Percentiles rank a stretch among this genome's conserved stretches.
phyloP scores from a whole-genome alignment of 2,888 invertebrate species.

The Marasmarcha lunaedactyla region DNA sequence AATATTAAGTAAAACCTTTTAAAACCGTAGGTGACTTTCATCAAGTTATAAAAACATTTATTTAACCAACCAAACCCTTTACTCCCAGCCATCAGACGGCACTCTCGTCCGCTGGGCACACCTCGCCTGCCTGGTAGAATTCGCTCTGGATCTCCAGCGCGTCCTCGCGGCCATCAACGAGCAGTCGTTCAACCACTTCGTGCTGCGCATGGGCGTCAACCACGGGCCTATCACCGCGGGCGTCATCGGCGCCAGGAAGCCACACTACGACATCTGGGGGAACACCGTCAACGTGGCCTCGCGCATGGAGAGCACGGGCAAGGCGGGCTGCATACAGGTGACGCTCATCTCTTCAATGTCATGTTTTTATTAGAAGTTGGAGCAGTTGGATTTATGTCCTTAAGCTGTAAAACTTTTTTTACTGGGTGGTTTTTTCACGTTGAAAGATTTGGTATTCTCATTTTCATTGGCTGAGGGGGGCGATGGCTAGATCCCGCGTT shows the following conservation, averaged over 20 bases:
- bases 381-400: too few species aligned
- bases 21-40: too few species aligned
- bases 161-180: slow-evolving; percentile 93
- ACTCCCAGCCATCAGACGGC: slow-evolving; percentile 75
- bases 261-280: slow-evolving; percentile 97
- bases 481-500: too few species aligned
- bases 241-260: slow-evolving; percentile 94
- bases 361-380: too few species aligned
- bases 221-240: slow-evolving; percentile 96
- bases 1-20: too few species aligned
- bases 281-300: slow-evolving; percentile 98
- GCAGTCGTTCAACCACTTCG: slow-evolving; percentile 95
- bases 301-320: slow-evolving; percentile 97
- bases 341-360: too few species aligned
- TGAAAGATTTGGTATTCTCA: too few species aligned
- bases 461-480: too few species aligned
- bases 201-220: slow-evolving; percentile 93
- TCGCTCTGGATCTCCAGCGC: slow-evolving; percentile 89
- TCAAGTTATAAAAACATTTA: too few species aligned
- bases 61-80: background rate
- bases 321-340: slow-evolving; percentile 94
- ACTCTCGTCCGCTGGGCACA: slow-evolving; percentile 85
- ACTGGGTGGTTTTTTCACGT: too few species aligned
- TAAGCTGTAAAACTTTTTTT: too few species aligned
- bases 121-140: slow-evolving; percentile 86